Percentiles rank a stretch among this genome's conserved stretches.
phyloP scores from a whole-genome alignment of 2,113 vertebrate genomes.

The Sphyrna mokarran region DNA sequence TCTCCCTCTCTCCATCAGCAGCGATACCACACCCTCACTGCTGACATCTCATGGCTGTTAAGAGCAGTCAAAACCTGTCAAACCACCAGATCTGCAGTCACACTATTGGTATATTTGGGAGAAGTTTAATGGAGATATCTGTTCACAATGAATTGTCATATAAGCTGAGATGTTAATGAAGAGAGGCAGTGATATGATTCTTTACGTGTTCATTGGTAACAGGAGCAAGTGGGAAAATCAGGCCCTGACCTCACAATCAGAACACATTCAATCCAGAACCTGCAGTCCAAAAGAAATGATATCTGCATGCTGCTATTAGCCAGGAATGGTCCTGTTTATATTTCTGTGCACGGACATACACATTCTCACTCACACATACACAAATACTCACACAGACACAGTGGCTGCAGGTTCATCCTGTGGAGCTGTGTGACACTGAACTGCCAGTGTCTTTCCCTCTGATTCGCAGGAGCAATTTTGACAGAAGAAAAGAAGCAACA shows the following conservation, averaged over 20 bases:
- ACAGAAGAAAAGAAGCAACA: not conserved
- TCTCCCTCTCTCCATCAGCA: not conserved
- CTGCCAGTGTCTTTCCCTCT: not conserved
- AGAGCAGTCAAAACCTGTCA: not conserved
- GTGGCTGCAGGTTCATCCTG: not conserved
- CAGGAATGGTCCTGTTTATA: not conserved
- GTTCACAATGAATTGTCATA: not conserved
- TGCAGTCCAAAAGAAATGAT: not conserved
- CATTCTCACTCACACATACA: too few species aligned
- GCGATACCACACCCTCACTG: not conserved
- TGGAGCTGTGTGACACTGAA: not conserved
- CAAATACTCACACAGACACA: not conserved
- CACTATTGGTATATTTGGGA: not conserved
- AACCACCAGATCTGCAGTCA: too few species aligned
- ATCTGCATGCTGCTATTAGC: not conserved
- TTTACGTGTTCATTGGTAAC: not conserved
- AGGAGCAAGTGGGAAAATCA: not conserved
- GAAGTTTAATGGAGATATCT: not conserved
- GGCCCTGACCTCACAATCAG: not conserved
- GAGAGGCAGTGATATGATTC: not conserved
- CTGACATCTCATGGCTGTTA: not conserved
- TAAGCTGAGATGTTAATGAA: not conserved
- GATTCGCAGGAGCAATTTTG: not conserved
- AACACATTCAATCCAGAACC: not conserved
- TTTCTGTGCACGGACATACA: not conserved